These are phyloP conservation scores for Cybosia mesomella DNA, from an alignment of 2,888 invertebrate species.

Conservation along the genomic window DNA sequence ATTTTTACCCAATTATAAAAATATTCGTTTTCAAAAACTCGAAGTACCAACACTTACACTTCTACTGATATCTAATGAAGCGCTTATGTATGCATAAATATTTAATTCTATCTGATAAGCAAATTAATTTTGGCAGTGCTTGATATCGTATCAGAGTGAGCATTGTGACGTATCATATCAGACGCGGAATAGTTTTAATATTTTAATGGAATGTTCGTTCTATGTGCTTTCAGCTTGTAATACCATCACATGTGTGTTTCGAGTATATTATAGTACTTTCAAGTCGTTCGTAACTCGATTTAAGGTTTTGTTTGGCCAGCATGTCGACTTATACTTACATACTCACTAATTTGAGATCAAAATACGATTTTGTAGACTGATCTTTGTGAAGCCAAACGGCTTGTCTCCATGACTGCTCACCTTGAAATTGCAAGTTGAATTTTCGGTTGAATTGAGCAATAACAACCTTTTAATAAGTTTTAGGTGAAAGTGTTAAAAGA, in stretches of 20 bases:
- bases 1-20: not conserved
- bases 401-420: not conserved
- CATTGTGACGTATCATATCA: not conserved
- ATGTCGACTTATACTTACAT: too few relatives aligned
- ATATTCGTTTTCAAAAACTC: not conserved
- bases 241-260: too few relatives aligned
- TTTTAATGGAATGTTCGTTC: not conserved
- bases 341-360: not conserved
- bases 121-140: constrained; percentile 64
- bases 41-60: not conserved
- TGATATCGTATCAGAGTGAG: constrained; percentile 34
- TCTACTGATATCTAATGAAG: constrained; percentile 41
- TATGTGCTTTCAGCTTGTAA: not conserved
- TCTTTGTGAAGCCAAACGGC: not conserved
- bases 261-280: too few relatives aligned
- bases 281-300: too few relatives aligned
- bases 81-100: constrained; percentile 53
- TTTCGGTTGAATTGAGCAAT: not conserved
- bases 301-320: too few relatives aligned
- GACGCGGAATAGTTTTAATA: not conserved
- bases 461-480: not conserved
- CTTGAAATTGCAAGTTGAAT: not conserved
- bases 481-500: too few relatives aligned
- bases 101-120: constrained; percentile 65
- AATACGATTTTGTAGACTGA: not conserved